Conservation (phyloP, 2,797 vertebrate genomes). For the Anguilla marmorata region DNA sequence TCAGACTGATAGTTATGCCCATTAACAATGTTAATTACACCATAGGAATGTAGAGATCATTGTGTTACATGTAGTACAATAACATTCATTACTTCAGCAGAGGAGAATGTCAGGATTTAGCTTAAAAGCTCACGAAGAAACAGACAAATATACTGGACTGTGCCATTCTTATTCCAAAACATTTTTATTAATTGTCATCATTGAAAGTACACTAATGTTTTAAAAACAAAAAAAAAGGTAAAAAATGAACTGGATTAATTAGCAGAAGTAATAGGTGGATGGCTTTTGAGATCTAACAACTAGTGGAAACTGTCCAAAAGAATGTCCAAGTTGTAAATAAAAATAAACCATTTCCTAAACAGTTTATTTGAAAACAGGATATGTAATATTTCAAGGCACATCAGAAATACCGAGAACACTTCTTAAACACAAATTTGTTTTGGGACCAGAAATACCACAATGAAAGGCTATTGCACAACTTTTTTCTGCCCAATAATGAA, state of each 20-base stretch:
- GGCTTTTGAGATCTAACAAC: no score
- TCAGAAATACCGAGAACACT: neutral
- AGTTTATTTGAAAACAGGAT: neutral
- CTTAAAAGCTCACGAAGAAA: no score
- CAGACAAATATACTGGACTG: no score
- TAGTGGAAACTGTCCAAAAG: neutral
- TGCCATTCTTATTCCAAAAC: no score
- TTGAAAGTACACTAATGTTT: no score
- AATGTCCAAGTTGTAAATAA: neutral
- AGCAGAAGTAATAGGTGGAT: no score
- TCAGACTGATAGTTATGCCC: no score
- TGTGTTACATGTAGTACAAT: neutral
- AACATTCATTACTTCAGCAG: neutral
- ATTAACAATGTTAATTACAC: neutral
- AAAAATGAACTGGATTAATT: no score
- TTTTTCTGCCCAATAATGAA: neutral
- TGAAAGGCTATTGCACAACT: neutral
- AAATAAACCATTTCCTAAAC: neutral
- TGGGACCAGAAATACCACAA: neutral
- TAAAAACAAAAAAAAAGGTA: no score
- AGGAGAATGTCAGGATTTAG: no score
- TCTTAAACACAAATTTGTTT: neutral
- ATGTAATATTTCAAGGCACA: neutral
- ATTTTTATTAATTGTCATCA: no score
- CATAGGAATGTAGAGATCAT: neutral